Conservation (phyloP, 92 coral and sea anemone species). For the Siderastrea siderea region DNA sequence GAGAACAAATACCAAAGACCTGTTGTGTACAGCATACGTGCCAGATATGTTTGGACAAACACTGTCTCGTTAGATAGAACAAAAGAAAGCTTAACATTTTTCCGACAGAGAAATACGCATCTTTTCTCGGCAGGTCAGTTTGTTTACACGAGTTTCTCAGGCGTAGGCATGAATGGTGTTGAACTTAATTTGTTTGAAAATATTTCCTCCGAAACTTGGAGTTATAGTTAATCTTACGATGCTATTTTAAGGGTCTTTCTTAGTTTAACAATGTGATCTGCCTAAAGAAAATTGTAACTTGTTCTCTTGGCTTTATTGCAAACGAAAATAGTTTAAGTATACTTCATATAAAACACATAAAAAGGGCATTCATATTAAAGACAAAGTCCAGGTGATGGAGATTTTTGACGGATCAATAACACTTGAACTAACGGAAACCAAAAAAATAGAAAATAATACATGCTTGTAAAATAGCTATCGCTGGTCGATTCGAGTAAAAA, state of each 20-base stretch:
- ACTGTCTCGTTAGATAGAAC: too few species aligned
- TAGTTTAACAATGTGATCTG: neutral
- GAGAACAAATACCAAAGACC: neutral
- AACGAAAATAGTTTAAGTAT: neutral
- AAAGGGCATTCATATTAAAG: neutral
- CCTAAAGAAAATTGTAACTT: neutral
- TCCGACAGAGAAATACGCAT: too few species aligned
- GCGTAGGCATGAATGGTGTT: too few species aligned
- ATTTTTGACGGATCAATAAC: constrained; percentile 6
- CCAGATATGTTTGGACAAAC: too few species aligned
- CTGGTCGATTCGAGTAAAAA: constrained; percentile 24
- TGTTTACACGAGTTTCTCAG: too few species aligned
- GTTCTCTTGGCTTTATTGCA: neutral
- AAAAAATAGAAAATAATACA: neutral
- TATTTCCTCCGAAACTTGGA: neutral
- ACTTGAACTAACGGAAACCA: neutral
- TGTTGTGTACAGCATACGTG: too few species aligned
- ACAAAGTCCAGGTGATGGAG: neutral
- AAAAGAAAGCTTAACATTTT: too few species aligned
- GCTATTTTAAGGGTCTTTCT: neutral
- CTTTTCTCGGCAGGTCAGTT: too few species aligned
- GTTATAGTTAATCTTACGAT: neutral
- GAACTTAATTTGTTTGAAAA: neutral
- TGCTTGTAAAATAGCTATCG: constrained; percentile 31
- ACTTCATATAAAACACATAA: neutral